A percentile compares a stretch with the other conserved stretches of the same genome.
phyloP scores from a whole-genome alignment of 1,140 invertebrate genomes.

The Zaprionus ghesquierei region DNA sequence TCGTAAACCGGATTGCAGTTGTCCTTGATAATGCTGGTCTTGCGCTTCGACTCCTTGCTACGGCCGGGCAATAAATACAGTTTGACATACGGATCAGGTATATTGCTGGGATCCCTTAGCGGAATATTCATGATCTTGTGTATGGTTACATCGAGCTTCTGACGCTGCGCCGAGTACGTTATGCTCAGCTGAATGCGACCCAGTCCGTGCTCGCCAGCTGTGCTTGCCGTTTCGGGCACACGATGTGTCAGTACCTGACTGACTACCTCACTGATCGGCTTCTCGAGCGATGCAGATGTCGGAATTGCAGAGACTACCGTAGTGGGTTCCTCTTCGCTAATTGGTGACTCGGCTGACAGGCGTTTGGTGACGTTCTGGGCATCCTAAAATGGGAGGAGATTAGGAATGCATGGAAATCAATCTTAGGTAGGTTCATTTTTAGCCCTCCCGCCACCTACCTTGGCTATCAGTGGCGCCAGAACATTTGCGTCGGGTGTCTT shows the following conservation, averaged over 20 bases:
- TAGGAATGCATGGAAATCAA: not conserved
- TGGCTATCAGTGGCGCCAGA: slow-evolving; percentile 20
- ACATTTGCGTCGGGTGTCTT: slow-evolving; percentile 39
- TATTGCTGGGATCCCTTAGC: slow-evolving; percentile 92
- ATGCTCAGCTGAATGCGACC: slow-evolving; percentile 93
- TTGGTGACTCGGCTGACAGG: slow-evolving; percentile 63
- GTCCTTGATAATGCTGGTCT: slow-evolving; percentile 94
- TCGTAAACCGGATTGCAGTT: slow-evolving; percentile 96
- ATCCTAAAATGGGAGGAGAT: slow-evolving; percentile 37
- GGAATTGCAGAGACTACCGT: slow-evolving; percentile 47
- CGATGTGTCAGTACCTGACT: slow-evolving; percentile 78
- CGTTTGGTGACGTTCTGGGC: slow-evolving; percentile 54
- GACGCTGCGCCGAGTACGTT: slow-evolving; percentile 91
- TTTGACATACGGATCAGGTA: slow-evolving; percentile 97
- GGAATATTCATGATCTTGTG: slow-evolving; percentile 96
- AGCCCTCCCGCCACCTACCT: slow-evolving; percentile 13
- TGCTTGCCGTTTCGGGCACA: slow-evolving; percentile 84
- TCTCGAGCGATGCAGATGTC: slow-evolving; percentile 58
- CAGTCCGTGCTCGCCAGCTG: slow-evolving; percentile 87
- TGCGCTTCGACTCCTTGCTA: slow-evolving; percentile 93
- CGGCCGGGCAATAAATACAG: slow-evolving; percentile 95
- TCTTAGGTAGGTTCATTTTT: not conserved
- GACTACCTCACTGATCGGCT: slow-evolving; percentile 57
- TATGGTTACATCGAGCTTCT: slow-evolving; percentile 91
- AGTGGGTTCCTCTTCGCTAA: slow-evolving; percentile 76